phyloP scores from a whole-genome alignment of 2,888 invertebrate genomes.

The Leucozona laternaria region DNA sequence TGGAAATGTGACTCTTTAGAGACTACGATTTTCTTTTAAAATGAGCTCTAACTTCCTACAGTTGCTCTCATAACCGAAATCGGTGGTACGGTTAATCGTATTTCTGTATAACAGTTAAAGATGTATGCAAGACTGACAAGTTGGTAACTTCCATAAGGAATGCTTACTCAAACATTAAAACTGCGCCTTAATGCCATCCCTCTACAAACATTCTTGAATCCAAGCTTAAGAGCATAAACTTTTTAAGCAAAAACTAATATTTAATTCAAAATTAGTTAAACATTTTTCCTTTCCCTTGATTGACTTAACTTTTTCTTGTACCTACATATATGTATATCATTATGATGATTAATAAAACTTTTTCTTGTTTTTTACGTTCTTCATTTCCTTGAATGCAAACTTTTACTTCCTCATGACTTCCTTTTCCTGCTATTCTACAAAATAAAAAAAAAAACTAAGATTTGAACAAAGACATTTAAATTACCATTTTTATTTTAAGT shows the following conservation, averaged over 20 bases:
- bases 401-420: background rate
- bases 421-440: background rate
- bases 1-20: too few relatives aligned
- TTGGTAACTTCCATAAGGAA: too few relatives aligned
- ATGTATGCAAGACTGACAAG: too few relatives aligned
- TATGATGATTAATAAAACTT: constrained; percentile 3
- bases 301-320: background rate
- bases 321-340: too few relatives aligned
- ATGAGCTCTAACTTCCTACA: too few relatives aligned
- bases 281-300: background rate
- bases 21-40: too few relatives aligned
- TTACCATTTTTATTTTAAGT: constrained; percentile 8
- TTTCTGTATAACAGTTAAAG: too few relatives aligned
- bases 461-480: constrained; percentile 20
- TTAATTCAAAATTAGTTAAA: background rate
- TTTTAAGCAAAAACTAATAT: background rate
- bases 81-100: too few relatives aligned
- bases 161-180: too few relatives aligned
- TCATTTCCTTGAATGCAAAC: background rate
- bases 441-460: background rate
- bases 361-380: background rate
- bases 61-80: too few relatives aligned
- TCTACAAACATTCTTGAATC: background rate
- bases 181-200: too few relatives aligned
- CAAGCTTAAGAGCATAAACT: background rate